Percentiles rank a stretch among this genome's conserved stretches.
Evolutionary conservation across 2,113 vertebrate genomes (phyloP).

Genomic region (Forbesichthys agassizii): DNA sequence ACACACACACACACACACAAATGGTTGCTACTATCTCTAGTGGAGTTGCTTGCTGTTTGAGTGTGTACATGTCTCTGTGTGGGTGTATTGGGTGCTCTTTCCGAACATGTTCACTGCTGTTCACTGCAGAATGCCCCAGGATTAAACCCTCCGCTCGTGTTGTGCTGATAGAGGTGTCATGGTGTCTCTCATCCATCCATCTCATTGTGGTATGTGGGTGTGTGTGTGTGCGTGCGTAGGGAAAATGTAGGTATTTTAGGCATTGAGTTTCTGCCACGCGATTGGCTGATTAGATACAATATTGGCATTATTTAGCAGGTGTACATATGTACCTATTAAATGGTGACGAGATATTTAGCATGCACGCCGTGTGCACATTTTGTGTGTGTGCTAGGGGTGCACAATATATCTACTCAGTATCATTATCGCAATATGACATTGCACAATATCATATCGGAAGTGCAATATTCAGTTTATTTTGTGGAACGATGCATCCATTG

Average conservation of each 20-base stretch:
- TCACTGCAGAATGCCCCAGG: conserved; percentile 33
- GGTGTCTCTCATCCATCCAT: too few species aligned
- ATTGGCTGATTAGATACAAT: too few species aligned
- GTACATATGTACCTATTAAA: neutral
- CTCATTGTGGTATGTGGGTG: neutral
- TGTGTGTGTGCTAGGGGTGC: too few species aligned
- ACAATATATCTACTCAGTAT: too few species aligned
- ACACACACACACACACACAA: conserved; percentile 15
- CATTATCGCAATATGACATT: too few species aligned
- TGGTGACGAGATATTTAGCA: too few species aligned
- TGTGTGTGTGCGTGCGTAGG: too few species aligned
- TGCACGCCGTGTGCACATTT: neutral
- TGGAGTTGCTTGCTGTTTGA: conserved; percentile 46
- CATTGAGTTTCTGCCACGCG: neutral
- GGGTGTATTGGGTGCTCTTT: conserved; percentile 43
- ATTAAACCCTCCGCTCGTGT: conserved; percentile 1
- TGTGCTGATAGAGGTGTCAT: neutral
- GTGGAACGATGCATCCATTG: too few species aligned
- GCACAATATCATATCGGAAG: too few species aligned
- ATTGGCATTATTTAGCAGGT: neutral
- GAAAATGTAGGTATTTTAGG: neutral
- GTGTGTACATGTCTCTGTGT: conserved; percentile 25
- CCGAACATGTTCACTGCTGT: conserved; percentile 42
- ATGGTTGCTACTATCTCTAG: conserved; percentile 13
- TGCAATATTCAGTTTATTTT: too few species aligned